Conservation (phyloP, 2,113 vertebrate species). For the Bufo gargarizans region DNA sequence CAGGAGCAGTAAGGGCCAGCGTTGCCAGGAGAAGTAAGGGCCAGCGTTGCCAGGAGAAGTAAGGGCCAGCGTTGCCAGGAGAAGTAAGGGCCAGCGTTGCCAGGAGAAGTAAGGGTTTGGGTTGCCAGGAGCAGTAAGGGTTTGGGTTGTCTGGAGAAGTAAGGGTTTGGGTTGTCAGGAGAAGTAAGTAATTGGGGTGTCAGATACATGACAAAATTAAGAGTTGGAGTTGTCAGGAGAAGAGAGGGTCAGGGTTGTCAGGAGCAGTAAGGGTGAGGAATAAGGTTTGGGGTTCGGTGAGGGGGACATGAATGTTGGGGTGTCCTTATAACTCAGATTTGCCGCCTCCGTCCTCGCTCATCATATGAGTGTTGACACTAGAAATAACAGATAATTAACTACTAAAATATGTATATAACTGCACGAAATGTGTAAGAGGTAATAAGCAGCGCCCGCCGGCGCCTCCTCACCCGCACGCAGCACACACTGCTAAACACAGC, state of each 20-base stretch:
- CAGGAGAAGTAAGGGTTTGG: too few species aligned
- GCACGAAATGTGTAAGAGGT: neutral
- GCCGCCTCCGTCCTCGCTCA: neutral
- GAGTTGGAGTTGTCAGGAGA: too few species aligned
- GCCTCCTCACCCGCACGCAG: slow-evolving; percentile 16
- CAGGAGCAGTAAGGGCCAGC: neutral
- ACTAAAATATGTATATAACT: slow-evolving; percentile 48
- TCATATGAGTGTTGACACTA: slow-evolving; percentile 44
- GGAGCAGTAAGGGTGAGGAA: neutral
- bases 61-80: too few species aligned
- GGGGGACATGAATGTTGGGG: too few species aligned
- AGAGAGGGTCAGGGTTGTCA: neutral
- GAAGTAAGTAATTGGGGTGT: too few species aligned
- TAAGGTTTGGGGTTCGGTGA: too few species aligned
- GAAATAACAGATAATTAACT: slow-evolving; percentile 48
- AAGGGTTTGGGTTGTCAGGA: neutral
- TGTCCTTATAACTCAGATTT: neutral
- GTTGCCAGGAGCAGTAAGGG: too few species aligned
- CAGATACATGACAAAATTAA: too few species aligned
- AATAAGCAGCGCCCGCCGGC: neutral
- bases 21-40: neutral
- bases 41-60: too few species aligned
- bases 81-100: too few species aligned
- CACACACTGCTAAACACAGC: slow-evolving; percentile 29
- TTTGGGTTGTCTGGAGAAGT: neutral